phyloP scores from a whole-genome alignment of 2,797 vertebrate species.

The Buceros bicornis region DNA sequence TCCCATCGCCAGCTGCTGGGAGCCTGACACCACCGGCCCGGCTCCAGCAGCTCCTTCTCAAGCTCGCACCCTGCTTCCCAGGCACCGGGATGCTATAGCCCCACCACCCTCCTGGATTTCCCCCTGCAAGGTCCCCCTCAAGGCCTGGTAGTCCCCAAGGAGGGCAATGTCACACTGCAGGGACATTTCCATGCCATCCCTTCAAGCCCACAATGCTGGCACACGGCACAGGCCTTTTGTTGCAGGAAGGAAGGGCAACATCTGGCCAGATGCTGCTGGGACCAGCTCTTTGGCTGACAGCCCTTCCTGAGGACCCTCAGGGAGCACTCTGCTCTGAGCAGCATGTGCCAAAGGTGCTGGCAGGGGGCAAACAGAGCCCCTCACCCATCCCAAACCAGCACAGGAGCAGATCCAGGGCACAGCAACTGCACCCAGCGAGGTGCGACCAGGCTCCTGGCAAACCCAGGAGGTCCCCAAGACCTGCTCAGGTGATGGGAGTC shows the following conservation, averaged over 20 bases:
- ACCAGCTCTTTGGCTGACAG: fast-evolving
- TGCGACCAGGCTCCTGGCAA: not conserved
- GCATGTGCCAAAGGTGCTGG: not conserved
- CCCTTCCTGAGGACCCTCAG: not conserved
- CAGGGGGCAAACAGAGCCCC: not conserved
- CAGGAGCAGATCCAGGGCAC: fast-evolving
- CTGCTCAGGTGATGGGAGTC: not conserved
- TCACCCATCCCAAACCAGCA: fast-evolving
- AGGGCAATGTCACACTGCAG: fast-evolving
- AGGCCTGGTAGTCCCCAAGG: too few species aligned
- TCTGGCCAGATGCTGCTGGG: not conserved
- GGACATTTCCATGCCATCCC: fast-evolving
- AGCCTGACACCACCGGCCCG: fast-evolving
- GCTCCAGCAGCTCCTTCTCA: not conserved
- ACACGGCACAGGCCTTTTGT: not conserved
- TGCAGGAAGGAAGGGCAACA: not conserved
- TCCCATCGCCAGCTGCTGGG: conserved; percentile 21
- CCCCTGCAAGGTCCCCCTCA: not conserved
- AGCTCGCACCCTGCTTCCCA: not conserved
- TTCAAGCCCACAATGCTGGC: not conserved
- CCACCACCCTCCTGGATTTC: not conserved
- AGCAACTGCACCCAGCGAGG: not conserved
- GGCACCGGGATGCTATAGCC: fast-evolving
- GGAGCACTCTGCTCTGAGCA: not conserved
- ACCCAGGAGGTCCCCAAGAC: not conserved